Base-by-base conservation (phyloP, 1,140 invertebrate genomes). In the Tetragnatha versicolor region DNA sequence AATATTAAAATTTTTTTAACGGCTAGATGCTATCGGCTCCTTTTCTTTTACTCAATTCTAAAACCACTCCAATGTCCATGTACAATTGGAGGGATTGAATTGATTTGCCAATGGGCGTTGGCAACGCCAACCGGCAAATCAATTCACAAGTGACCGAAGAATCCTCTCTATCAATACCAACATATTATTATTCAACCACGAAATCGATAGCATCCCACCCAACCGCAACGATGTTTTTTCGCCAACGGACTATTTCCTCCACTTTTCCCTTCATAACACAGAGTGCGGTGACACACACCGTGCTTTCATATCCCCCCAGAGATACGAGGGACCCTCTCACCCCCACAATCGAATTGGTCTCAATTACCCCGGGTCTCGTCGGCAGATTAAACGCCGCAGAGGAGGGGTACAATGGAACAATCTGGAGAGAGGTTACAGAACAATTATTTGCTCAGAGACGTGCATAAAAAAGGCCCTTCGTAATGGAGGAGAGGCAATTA, bases 381-480 rank as follows among this genome's bases (percentile, higher is more conserved):
- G 33, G 31, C 22, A 37, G 29, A 17, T 27, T 3, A 60, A n/a
- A 12, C 20, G 9, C 29, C 35, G 31, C 49, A 9, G 9, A 1
- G 22, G 29, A 17, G 45, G 17, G 4, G 49, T 47, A 20, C 47
- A 70, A 53, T 22, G 42, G 45, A 72, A 72, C 53, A 60, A 72
- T 72, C 69, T 58, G 51, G 29, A 35, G 55, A 70, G 29, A 72
- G 51, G 53, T 20, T 58, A 29, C 51, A 58, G 42, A 72, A 72
- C 69, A 60, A 72, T 72, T 72, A 72, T 72, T 72, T 72, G 69
- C 60, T 37, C 37, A 53, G 22, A 20, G 27, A 27, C 51, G 20
- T n/a, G n/a, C 20, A 60, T 49, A 72, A 72, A 72, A 72, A 72
- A 45, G 27, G 69, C 37, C 37, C 47, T 33, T 5, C 37, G 17